A percentile compares a stretch with the other conserved stretches of the same genome.
Evolutionary conservation across 2,888 invertebrate species (phyloP).

Genomic region (Drosophila paracracens): DNA sequence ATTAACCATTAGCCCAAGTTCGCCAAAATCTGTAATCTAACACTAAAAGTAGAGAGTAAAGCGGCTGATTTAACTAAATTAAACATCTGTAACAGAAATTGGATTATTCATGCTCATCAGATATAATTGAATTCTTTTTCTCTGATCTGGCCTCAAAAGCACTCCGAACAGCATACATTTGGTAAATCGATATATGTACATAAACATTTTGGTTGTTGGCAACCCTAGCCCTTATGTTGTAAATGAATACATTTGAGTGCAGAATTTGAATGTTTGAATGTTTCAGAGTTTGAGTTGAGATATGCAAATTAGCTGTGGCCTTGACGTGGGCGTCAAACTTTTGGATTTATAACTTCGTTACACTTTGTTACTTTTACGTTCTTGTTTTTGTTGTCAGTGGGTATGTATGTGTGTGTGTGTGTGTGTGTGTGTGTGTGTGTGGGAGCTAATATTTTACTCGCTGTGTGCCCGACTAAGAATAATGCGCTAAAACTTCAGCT

Average conservation of each 20-base stretch:
- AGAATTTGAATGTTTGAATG: slow-evolving; percentile 11
- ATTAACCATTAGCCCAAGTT: not conserved
- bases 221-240: slow-evolving; percentile 7
- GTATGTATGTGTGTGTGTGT: slow-evolving; percentile 1
- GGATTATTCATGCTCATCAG: not conserved
- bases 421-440: slow-evolving; percentile 34
- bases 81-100: not conserved
- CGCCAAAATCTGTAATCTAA: not conserved
- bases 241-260: slow-evolving; percentile 18
- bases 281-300: slow-evolving; percentile 50
- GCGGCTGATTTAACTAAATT: not conserved
- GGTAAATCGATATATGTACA: not conserved
- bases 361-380: slow-evolving; percentile 68
- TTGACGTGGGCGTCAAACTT: slow-evolving; percentile 80
- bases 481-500: slow-evolving; percentile 53
- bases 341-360: slow-evolving; percentile 77
- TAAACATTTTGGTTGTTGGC: not conserved
- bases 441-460: slow-evolving; percentile 44
- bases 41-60: not conserved
- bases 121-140: not conserved
- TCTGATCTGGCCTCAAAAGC: not conserved
- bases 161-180: not conserved
- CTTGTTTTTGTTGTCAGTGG: slow-evolving; percentile 34
- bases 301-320: slow-evolving; percentile 77
- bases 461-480: slow-evolving; percentile 52